Evolutionary conservation across 2,797 vertebrate genomes (phyloP), one percentile per base, ranked within the genome.

Genomic region (Pangasius krempfi): DNA sequence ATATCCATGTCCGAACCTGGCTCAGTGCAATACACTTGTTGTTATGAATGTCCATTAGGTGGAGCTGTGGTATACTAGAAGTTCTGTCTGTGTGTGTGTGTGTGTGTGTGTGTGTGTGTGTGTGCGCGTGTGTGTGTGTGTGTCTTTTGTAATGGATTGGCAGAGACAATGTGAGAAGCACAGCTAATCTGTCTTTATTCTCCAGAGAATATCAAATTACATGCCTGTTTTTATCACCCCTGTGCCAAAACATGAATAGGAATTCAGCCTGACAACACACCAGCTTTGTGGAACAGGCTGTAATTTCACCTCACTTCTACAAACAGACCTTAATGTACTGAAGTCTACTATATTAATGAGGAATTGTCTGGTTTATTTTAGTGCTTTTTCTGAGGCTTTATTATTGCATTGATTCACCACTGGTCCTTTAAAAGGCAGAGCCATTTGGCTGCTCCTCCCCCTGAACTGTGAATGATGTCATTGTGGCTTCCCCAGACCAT

Each of bases 151-250:
- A 75, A 83, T 85, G 94, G 94, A 96, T 95, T 30, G 95, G 94
- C 87, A 94, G 97, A 47, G 97, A 99, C 93, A 97, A 91, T 90
- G 87, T 91, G 70, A 89, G 86, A 91, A 90, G 86, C 75, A 85
- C 79, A 91, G 87, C 72, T 92, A 87, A 91, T 92, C 88, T 90
- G 73, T 89, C 84, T 91, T 91, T 90, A 91, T 90, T 88, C 98
- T 89, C 97, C 97, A 50, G 95, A 97, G 89, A 98, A 96, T 95
- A 99, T 98, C 97, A 99, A 88, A 99, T 96, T 0, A 94, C 98
- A 90, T 89, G 89, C 52, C 75, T 88, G 86, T 90, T 84, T 89
- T 89, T 87, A 90, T 90, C 86, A 86, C 79, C 47, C 66, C 30
- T 84, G 56, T 91, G 88, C 88, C 80, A 85, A 75, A 90, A 83